Percentiles rank a stretch among this genome's conserved stretches.
phyloP scores from a whole-genome alignment of 92 coral and sea anemone genomes.

The Palythoa grandis region DNA sequence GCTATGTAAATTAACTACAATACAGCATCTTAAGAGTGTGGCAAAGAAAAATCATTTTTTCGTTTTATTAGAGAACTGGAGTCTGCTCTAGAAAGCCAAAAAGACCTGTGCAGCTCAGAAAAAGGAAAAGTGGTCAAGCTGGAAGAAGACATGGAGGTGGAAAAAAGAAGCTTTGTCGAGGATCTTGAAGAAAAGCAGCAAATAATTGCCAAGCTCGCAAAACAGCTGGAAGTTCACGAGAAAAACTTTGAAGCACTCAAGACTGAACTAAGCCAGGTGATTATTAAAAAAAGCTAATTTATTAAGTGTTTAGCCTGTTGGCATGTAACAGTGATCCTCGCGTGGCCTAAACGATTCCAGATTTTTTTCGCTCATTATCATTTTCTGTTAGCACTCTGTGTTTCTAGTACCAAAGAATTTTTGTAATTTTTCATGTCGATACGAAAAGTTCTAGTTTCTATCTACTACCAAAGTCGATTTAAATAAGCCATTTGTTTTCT shows the following conservation, averaged over 20 bases:
- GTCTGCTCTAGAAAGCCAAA: slow-evolving; percentile 73
- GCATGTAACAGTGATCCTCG: too few species aligned
- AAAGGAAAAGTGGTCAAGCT: slow-evolving; percentile 64
- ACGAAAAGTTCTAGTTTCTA: neutral
- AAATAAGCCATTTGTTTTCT: too few species aligned
- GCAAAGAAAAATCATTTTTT: neutral
- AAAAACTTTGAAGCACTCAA: slow-evolving; percentile 94
- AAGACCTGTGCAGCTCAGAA: slow-evolving; percentile 67
- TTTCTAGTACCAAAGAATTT: too few species aligned
- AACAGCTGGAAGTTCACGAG: slow-evolving; percentile 95
- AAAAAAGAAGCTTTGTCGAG: slow-evolving; percentile 63
- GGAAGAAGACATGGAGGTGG: slow-evolving; percentile 69
- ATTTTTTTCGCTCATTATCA: too few species aligned
- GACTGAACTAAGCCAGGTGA: slow-evolving; percentile 85
- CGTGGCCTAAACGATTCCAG: too few species aligned
- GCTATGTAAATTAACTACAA: too few species aligned
- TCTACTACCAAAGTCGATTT: too few species aligned
- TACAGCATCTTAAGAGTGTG: neutral
- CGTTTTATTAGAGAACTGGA: slow-evolving; percentile 75
- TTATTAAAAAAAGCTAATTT: neutral
- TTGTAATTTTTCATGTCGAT: neutral
- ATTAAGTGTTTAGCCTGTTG: neutral
- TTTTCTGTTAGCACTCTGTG: too few species aligned
- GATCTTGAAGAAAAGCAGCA: slow-evolving; percentile 85
- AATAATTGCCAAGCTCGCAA: slow-evolving; percentile 77